Conservation (phyloP, 1,140 invertebrate species). For the Ceratina australensis region DNA sequence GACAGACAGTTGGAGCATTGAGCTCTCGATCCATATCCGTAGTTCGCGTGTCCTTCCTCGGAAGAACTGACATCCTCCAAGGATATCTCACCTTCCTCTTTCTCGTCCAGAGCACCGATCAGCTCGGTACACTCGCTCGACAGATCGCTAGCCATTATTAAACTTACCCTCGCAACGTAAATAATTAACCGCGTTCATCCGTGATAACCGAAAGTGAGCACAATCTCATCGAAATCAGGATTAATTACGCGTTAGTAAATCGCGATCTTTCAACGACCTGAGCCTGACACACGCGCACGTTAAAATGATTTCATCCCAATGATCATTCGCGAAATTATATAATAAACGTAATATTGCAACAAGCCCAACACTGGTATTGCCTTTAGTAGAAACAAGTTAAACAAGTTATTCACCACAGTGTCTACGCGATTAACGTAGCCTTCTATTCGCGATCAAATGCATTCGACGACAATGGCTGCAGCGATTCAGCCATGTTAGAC, state of each 20-base stretch:
- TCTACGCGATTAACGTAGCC: not conserved
- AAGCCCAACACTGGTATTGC: not conserved
- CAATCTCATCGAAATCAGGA: slow-evolving; percentile 15
- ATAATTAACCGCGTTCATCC: slow-evolving; percentile 35
- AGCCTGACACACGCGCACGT: slow-evolving; percentile 1
- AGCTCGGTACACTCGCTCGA: slow-evolving; percentile 71
- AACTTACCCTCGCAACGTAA: slow-evolving; percentile 58
- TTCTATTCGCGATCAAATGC: slow-evolving; percentile 2
- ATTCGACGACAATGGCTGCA: slow-evolving; percentile 1
- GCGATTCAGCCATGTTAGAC: slow-evolving; percentile 30
- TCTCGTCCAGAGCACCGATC: slow-evolving; percentile 70
- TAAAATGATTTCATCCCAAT: slow-evolving; percentile 4
- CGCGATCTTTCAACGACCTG: slow-evolving; percentile 6
- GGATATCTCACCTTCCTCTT: slow-evolving; percentile 77
- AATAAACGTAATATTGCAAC: slow-evolving; percentile 10
- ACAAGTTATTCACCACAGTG: slow-evolving; percentile 5
- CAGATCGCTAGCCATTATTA: slow-evolving; percentile 73
- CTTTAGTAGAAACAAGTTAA: not conserved
- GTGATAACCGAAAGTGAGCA: slow-evolving; percentile 5
- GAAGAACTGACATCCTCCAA: slow-evolving; percentile 78
- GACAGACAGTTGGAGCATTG: slow-evolving; percentile 62
- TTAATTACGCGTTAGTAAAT: slow-evolving; percentile 36
- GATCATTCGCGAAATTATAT: not conserved
- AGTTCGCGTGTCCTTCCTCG: slow-evolving; percentile 69
- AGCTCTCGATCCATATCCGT: slow-evolving; percentile 46